Conservation (phyloP, 2,113 vertebrate genomes). For the Anhinga rufa region DNA sequence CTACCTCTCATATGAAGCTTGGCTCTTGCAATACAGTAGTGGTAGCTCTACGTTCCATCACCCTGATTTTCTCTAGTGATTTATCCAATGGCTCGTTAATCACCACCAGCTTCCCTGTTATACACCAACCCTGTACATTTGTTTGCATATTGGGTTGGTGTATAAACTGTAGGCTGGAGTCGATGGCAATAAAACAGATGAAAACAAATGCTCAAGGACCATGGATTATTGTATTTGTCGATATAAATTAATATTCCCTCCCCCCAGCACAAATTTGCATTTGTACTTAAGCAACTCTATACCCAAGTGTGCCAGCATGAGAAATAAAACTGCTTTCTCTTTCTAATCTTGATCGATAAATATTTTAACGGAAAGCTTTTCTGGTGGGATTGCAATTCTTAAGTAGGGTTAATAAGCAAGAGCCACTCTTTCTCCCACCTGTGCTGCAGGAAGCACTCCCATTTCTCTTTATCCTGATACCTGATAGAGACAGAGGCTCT, state of each 20-base stretch:
- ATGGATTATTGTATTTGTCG: not conserved
- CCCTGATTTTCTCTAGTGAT: not conserved
- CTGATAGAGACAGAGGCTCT: rapidly evolving
- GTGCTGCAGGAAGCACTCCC: not conserved
- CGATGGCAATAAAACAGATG: not conserved
- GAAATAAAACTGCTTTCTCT: not conserved
- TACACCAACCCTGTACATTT: not conserved
- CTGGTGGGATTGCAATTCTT: not conserved
- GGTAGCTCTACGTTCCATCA: not conserved
- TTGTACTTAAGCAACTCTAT: not conserved
- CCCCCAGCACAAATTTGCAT: not conserved
- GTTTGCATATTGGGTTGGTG: not conserved
- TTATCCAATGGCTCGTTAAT: not conserved
- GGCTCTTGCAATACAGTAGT: not conserved
- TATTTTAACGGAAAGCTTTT: not conserved
- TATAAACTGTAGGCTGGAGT: not conserved
- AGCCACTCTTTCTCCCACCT: not conserved
- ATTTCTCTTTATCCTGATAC: not conserved
- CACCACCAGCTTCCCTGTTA: not conserved
- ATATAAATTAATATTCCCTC: not conserved
- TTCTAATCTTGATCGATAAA: not conserved
- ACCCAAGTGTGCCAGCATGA: not conserved
- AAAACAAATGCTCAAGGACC: not conserved
- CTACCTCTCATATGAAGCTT: not conserved
- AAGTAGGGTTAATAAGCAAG: not conserved